Evolutionary conservation across 1,140 invertebrate species (phyloP), one percentile per base, ranked within the genome.

Genomic region (Bombus soroeensis): DNA sequence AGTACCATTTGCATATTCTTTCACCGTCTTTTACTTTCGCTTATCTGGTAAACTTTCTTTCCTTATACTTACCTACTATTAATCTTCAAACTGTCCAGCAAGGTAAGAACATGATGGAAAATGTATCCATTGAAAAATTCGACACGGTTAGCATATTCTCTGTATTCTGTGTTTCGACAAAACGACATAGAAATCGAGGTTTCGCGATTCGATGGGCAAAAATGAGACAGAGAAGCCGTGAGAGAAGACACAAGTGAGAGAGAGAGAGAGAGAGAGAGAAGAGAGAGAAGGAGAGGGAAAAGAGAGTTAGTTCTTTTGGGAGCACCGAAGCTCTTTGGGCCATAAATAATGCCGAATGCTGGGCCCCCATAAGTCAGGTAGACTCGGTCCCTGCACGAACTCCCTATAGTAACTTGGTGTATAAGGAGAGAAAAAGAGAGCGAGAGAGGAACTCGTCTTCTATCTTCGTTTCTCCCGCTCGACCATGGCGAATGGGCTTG

Each of bases 281-380:
- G 25, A 70, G 18, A 70, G 71, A 86, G 53, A 81, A 59, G 28
- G 34, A 57, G 75, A 81, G 41, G 39, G 37, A 13, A n/a, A 13
- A 18, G 15, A 15, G 5, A 66, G 13, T 15, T 12, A 32, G 28
- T 84, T 91, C 90, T 88, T 93, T 89, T 88, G 76, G 73, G 89
- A 84, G 89, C 86, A 91, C 91, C 86, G 87, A 85, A 90, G 81
- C 76, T 90, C 89, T 90, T 87, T 91, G 37, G 83, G 91, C 84
- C 93, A 92, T 95, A 95, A 95, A 95, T 95, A 95, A 94, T 91
- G 85, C 90, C 86, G 88, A 94, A 94, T 92, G 93, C 92, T 93
- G 93, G 94, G 92, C 91, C 93, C 76, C 91, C 91, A 95, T 95
- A 95, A 95, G 94, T 95, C 94, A 95, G 94, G 94, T 94, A 94